Conservation (phyloP, 2,797 vertebrate species). For the Pyrocephalus nanus region DNA sequence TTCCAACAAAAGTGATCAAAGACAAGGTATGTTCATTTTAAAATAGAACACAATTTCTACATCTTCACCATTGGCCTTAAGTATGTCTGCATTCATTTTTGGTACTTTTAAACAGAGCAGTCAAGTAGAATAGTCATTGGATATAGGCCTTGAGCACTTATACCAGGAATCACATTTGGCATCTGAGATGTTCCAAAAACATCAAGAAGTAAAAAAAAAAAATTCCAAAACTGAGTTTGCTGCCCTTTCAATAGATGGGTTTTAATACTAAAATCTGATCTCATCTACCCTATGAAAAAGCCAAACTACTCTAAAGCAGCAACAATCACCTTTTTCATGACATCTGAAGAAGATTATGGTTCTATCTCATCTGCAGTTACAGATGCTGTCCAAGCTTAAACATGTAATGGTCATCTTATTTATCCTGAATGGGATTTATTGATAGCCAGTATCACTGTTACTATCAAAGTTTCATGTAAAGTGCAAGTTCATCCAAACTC, state of each 20-base stretch:
- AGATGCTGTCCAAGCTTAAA: not conserved
- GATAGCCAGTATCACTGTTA: not conserved
- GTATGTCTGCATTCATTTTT: not conserved
- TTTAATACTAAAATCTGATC: not conserved
- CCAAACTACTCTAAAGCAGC: not conserved
- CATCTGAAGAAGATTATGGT: not conserved
- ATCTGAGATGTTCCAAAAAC: not conserved
- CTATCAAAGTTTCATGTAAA: not conserved
- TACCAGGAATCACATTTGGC: not conserved
- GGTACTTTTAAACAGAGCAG: not conserved
- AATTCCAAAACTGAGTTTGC: not conserved
- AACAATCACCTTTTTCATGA: not conserved
- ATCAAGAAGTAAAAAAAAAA: not conserved
- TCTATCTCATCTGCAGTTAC: not conserved
- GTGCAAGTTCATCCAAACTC: not conserved
- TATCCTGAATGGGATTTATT: not conserved
- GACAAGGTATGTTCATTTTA: not conserved
- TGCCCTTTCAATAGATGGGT: accelerated
- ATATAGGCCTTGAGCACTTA: not conserved
- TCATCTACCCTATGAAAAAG: not conserved
- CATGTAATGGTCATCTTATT: not conserved
- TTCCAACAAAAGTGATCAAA: not conserved
- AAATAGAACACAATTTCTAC: not conserved
- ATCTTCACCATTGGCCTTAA: not conserved
- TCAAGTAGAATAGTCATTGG: not conserved